Conservation (phyloP, 1,140 invertebrate species). For the Thalassaphorura encarpata region DNA sequence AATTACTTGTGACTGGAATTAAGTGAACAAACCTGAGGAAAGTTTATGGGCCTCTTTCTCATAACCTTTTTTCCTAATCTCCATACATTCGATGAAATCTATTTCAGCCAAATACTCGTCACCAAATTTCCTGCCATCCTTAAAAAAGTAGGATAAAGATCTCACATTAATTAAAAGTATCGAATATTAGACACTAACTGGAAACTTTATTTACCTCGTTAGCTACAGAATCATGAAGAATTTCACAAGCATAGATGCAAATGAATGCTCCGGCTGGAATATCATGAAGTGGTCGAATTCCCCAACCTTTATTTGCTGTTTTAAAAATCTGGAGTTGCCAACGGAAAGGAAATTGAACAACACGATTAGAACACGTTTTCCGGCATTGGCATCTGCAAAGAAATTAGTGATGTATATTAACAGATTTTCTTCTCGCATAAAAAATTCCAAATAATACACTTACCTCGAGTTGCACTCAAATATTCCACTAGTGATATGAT, state of each 20-base stretch:
- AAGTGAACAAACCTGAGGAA: too few species aligned
- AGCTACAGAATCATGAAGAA: slow-evolving; percentile 77
- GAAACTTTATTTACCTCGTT: slow-evolving; percentile 58
- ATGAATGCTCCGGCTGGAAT: slow-evolving; percentile 86
- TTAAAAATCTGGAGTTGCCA: slow-evolving; percentile 62
- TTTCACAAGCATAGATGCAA: slow-evolving; percentile 85
- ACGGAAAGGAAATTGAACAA: slow-evolving; percentile 72
- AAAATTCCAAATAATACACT: slow-evolving; percentile 1
- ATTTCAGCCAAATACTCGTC: slow-evolving; percentile 93
- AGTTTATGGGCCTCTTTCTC: slow-evolving; percentile 52
- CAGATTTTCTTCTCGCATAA: background rate
- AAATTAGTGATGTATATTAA: slow-evolving; percentile 2
- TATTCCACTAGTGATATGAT: slow-evolving; percentile 78
- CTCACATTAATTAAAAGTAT: too few species aligned
- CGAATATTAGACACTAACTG: too few species aligned
- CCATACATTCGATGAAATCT: slow-evolving; percentile 80
- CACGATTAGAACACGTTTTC: slow-evolving; percentile 68
- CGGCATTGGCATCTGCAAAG: slow-evolving; percentile 54
- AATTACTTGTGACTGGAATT: too few species aligned
- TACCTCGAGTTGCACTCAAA: slow-evolving; percentile 83
- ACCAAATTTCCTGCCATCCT: slow-evolving; percentile 73
- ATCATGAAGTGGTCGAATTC: slow-evolving; percentile 84
- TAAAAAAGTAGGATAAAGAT: slow-evolving; percentile 17
- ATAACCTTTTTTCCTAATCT: slow-evolving; percentile 72
- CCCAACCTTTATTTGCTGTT: slow-evolving; percentile 62